Conservation (phyloP, 2,888 invertebrate genomes). For the Tipula unca region DNA sequence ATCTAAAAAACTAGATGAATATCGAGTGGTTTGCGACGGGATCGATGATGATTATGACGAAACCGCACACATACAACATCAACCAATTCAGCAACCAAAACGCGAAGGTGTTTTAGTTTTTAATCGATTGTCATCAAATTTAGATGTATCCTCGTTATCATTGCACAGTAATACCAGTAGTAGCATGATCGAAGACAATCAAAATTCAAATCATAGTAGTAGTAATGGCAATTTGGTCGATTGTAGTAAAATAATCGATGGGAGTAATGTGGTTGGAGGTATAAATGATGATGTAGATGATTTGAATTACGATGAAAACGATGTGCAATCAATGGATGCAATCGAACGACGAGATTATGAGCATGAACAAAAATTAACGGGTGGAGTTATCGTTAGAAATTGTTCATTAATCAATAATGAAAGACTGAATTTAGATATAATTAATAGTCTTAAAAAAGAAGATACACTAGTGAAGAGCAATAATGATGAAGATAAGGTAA, state of each 20-base stretch:
- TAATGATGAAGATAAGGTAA: conserved; percentile 21
- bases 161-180: background rate
- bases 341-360: conserved; percentile 41
- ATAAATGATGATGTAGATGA: conserved; percentile 18
- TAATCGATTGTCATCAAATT: background rate
- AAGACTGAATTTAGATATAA: conserved; percentile 24
- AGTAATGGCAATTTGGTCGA: background rate
- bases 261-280: background rate
- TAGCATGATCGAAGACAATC: background rate
- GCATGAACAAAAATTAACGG: conserved; percentile 38
- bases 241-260: background rate
- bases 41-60: background rate
- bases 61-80: background rate
- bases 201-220: background rate
- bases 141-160: background rate
- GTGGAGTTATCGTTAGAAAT: conserved; percentile 37
- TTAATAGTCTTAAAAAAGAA: conserved; percentile 20
- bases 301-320: conserved; percentile 28
- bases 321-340: conserved; percentile 41
- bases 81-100: background rate
- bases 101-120: conserved; percentile 15
- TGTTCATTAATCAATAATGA: conserved; percentile 35
- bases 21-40: background rate
- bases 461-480: background rate
- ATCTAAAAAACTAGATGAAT: background rate